A percentile compares a stretch with the other conserved stretches of the same genome.
phyloP scores from a whole-genome alignment of 53 echinoderm and acorn worm genomes.

The Echinarachnius parma region DNA sequence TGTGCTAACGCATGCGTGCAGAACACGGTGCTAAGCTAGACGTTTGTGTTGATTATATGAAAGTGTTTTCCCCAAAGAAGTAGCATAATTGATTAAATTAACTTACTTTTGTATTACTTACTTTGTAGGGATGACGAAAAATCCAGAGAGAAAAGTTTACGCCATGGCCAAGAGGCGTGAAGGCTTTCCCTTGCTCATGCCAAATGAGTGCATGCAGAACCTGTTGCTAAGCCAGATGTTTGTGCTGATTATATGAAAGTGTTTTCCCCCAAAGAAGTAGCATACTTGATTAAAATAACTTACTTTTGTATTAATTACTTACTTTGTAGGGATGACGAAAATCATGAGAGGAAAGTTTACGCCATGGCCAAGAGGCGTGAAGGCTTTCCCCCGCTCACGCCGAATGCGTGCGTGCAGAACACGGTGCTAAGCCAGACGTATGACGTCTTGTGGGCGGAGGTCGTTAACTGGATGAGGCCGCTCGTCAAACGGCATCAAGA shows the following conservation, averaged over 20 bases:
- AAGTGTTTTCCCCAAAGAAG: no score
- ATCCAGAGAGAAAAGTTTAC: no score
- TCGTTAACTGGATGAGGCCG: constrained; percentile 76
- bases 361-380: constrained; percentile 72
- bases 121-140: no score
- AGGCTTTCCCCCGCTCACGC: constrained; percentile 93
- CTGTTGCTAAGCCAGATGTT: constrained; percentile 76
- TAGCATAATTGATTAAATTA: no score
- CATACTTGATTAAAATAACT: no score
- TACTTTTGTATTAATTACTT: no score
- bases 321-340: constrained; percentile 88
- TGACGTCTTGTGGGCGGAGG: constrained; percentile 87
- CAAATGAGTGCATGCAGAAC: constrained; percentile 88
- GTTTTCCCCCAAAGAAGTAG: no score
- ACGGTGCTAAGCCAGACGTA: constrained; percentile 81
- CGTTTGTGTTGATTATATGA: no score
- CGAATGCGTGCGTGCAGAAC: constrained; percentile 89
- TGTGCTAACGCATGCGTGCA: no score
- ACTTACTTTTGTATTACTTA: no score
- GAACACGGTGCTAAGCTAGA: no score
- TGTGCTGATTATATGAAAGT: no score
- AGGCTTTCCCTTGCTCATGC: constrained; percentile 91
- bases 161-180: constrained; percentile 72
- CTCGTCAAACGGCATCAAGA: constrained; percentile 75
- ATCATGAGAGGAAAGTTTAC: constrained; percentile 74